A percentile compares a stretch with the other conserved stretches of the same genome.
Evolutionary conservation across 2,113 vertebrate genomes (phyloP).

Genomic region (Parus major): DNA sequence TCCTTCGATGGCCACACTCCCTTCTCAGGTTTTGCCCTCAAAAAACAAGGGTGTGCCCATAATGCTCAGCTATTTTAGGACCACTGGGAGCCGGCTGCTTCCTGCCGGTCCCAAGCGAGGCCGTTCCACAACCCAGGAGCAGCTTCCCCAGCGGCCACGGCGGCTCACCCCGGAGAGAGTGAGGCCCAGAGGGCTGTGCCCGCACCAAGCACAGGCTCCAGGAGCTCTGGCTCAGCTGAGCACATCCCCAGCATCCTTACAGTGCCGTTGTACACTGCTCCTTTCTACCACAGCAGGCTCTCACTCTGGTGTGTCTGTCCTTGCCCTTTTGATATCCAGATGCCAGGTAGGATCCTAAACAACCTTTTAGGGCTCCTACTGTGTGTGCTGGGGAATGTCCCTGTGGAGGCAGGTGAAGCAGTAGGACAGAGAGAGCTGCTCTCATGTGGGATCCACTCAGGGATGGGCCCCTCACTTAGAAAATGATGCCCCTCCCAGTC

Average conservation of each 20-base stretch:
- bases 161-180: fast-evolving
- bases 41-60: conserved; percentile 28
- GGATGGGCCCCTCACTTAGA: background rate
- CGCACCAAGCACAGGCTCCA: background rate
- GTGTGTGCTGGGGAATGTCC: background rate
- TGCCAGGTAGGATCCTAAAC: fast-evolving
- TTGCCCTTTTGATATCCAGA: background rate
- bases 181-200: background rate
- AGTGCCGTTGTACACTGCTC: fast-evolving
- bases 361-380: fast-evolving
- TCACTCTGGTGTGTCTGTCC: fast-evolving
- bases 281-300: background rate
- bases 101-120: background rate
- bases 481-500: background rate
- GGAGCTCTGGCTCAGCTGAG: background rate
- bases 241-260: background rate
- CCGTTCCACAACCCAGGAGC: background rate
- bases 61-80: conserved; percentile 18
- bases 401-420: background rate
- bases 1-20: background rate
- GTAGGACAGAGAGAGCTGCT: background rate
- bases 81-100: conserved; percentile 13
- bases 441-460: fast-evolving
- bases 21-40: conserved; percentile 36
- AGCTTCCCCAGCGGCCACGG: fast-evolving